These are phyloP conservation scores for Paguma larvata DNA, from an alignment of 2,797 vertebrate genomes.

Conservation along the genomic window DNA sequence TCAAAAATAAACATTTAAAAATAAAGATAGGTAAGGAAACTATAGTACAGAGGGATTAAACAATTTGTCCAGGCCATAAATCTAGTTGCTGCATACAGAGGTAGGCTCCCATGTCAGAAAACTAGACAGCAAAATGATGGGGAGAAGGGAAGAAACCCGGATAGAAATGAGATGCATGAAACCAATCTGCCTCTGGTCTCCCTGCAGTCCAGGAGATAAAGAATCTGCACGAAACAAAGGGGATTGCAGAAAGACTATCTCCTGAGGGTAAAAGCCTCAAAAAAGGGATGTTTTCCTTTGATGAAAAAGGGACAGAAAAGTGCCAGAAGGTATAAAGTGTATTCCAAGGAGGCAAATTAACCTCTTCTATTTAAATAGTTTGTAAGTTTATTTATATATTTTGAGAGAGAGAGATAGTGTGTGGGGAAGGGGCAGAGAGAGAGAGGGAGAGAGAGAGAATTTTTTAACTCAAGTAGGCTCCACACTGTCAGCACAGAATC, in stretches of 20 bases:
- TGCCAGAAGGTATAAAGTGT: not conserved
- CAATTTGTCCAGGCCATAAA: not conserved
- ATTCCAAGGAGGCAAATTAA: not conserved
- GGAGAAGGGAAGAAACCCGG: not conserved
- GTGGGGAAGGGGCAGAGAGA: too few species aligned
- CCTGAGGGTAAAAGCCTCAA: not conserved
- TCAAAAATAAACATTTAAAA: not conserved
- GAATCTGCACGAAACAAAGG: not conserved
- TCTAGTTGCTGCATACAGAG: not conserved
- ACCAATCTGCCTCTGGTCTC: not conserved
- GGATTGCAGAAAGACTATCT: not conserved
- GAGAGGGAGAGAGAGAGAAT: too few species aligned
- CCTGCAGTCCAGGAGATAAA: not conserved
- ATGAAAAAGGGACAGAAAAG: not conserved
- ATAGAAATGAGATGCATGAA: not conserved
- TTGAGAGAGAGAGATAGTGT: too few species aligned
- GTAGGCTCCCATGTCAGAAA: not conserved
- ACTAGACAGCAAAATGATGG: not conserved
- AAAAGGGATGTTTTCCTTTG: not conserved
- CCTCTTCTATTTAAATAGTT: too few species aligned
- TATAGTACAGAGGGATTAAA: not conserved
- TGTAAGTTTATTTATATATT: too few species aligned
- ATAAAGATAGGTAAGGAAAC: not conserved
- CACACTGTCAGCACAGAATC: too few species aligned
- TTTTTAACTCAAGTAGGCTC: too few species aligned